Conservation (phyloP, 2,797 vertebrate genomes). For the Lithobates sylvaticus region DNA sequence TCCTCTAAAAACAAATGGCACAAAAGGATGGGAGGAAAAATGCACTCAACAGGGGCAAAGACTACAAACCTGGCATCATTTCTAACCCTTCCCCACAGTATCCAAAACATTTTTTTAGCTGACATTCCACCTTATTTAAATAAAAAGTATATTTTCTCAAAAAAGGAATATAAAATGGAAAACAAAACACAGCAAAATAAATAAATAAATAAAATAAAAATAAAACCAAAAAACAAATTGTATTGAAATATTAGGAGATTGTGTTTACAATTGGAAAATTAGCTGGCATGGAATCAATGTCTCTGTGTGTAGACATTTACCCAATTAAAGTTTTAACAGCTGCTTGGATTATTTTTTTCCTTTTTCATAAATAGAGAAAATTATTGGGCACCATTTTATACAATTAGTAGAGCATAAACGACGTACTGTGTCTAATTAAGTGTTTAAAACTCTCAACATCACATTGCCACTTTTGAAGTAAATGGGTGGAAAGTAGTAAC, state of each 20-base stretch:
- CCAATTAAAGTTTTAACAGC: conserved; percentile 76
- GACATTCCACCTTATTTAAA: too few species aligned
- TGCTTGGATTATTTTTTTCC: conserved; percentile 70
- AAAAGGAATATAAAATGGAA: not conserved
- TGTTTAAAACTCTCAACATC: conserved; percentile 74
- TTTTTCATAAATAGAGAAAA: conserved; percentile 71
- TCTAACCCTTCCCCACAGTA: too few species aligned
- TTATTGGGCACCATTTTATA: conserved; percentile 71
- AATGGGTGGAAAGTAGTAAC: conserved; percentile 71
- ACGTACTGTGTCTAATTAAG: conserved; percentile 73
- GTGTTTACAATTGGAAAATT: conserved; percentile 45
- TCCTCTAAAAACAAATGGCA: too few species aligned
- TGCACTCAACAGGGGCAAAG: too few species aligned
- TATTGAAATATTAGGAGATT: conserved; percentile 66
- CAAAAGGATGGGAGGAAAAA: too few species aligned
- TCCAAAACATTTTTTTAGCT: too few species aligned
- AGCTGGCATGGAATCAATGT: conserved; percentile 57
- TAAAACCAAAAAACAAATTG: conserved; percentile 20
- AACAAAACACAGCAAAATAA: conserved; percentile 51
- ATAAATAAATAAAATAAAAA: too few species aligned
- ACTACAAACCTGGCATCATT: too few species aligned
- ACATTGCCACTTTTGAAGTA: conserved; percentile 73
- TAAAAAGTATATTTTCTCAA: too few species aligned
- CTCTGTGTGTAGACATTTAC: conserved; percentile 63
- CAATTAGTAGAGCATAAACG: conserved; percentile 76